A percentile compares a stretch with the other conserved stretches of the same genome.
These are phyloP conservation scores for Drosophila pruinosa DNA, from an alignment of 1,140 invertebrate genomes.

Conservation along the genomic window DNA sequence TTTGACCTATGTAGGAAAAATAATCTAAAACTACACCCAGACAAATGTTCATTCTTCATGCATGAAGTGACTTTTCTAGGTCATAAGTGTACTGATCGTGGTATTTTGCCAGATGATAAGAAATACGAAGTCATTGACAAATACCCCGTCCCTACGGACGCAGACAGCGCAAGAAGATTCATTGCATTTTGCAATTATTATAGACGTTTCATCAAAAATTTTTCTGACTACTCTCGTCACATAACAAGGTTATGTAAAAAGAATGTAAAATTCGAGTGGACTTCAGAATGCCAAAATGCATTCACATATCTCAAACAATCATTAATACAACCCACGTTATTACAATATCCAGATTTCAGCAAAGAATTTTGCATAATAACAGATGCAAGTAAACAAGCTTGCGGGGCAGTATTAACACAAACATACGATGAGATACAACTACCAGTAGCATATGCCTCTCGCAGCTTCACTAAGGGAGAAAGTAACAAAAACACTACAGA, in stretches of 20 bases:
- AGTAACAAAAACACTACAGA: constrained; percentile 51
- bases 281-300: too few relatives aligned
- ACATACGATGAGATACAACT: not conserved
- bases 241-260: constrained; percentile 48
- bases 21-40: constrained; percentile 22
- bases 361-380: too few relatives aligned
- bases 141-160: constrained; percentile 17
- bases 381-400: constrained; percentile 53
- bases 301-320: too few relatives aligned
- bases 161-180: constrained; percentile 22
- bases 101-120: constrained; percentile 10
- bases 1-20: constrained; percentile 11
- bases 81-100: constrained; percentile 22
- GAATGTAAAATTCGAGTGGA: constrained; percentile 49
- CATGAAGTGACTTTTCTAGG: constrained; percentile 15
- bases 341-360: too few relatives aligned
- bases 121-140: constrained; percentile 6
- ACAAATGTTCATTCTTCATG: constrained; percentile 27
- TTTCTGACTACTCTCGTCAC: constrained; percentile 27
- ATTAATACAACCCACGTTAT: too few relatives aligned
- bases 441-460: constrained; percentile 57
- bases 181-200: constrained; percentile 32
- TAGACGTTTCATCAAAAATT: constrained; percentile 25
- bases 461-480: constrained; percentile 60
- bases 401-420: constrained; percentile 47